Percentiles rank a stretch among this genome's conserved stretches.
Conservation (phyloP, 2,888 invertebrate genomes). For the Sialis lutaria region DNA sequence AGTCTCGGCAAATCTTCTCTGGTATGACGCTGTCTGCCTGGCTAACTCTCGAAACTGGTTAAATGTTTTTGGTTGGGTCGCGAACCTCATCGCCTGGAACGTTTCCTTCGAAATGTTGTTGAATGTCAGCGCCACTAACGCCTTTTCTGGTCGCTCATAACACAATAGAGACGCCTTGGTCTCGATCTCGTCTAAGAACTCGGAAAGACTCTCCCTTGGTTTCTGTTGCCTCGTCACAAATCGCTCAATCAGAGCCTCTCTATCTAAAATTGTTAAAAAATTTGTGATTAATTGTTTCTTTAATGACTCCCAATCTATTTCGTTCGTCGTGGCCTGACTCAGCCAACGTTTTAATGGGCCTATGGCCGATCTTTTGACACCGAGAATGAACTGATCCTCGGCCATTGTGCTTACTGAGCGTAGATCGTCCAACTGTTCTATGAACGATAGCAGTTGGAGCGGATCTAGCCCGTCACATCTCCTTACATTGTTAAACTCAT, state of each 20-base stretch:
- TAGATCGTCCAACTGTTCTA: neutral
- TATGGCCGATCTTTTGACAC: neutral
- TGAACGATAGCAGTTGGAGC: neutral
- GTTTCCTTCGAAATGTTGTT: neutral
- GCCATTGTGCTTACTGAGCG: neutral
- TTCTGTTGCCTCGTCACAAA: neutral
- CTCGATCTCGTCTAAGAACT: neutral
- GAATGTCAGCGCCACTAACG: neutral
- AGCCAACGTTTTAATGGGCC: neutral
- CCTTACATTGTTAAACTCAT: neutral
- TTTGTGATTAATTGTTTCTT: neutral
- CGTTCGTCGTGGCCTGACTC: neutral
- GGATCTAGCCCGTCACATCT: neutral
- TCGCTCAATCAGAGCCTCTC: neutral
- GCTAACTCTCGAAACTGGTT: neutral
- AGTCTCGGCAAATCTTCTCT: neutral
- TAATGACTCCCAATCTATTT: neutral
- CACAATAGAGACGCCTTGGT: neutral
- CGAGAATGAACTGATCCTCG: neutral
- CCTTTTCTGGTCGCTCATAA: neutral
- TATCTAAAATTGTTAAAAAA: neutral
- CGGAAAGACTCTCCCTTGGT: neutral
- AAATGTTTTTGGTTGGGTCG: neutral
- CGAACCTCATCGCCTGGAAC: neutral
- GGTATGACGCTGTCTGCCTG: neutral